A percentile compares a stretch with the other conserved stretches of the same genome.
phyloP scores from a whole-genome alignment of 2,797 vertebrate genomes.

The Hoplostethus mediterraneus region DNA sequence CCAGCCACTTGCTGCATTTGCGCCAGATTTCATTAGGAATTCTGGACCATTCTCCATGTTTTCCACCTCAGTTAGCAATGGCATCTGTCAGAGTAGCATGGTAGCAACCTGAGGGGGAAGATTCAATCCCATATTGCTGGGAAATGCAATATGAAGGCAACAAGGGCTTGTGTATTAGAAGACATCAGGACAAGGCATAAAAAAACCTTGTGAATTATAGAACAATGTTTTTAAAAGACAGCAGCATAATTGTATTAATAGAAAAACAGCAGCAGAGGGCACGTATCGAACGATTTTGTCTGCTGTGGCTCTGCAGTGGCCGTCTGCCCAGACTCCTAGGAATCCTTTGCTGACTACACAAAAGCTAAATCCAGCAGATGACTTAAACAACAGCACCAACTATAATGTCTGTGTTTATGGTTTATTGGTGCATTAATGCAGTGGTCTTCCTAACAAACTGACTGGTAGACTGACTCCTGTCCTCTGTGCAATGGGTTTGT shows the following conservation, averaged over 20 bases:
- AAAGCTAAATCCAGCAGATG: slow-evolving; percentile 20
- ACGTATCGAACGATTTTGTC: slow-evolving; percentile 20
- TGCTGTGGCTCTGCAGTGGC: slow-evolving; percentile 37
- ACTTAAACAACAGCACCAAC: slow-evolving; percentile 25
- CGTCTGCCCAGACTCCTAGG: slow-evolving; percentile 20
- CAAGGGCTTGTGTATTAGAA: slow-evolving; percentile 21
- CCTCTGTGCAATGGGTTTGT: slow-evolving; percentile 1
- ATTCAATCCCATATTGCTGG: slow-evolving; percentile 39
- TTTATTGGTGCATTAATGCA: slow-evolving; percentile 40
- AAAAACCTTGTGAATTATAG: slow-evolving; percentile 56
- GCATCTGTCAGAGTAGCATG: slow-evolving; percentile 48
- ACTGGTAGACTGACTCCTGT: not conserved
- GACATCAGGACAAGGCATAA: slow-evolving; percentile 26
- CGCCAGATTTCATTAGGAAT: slow-evolving; percentile 73
- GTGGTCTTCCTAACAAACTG: not conserved
- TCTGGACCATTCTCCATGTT: slow-evolving; percentile 58
- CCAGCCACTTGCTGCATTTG: slow-evolving; percentile 67
- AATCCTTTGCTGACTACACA: slow-evolving; percentile 14
- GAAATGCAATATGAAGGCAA: slow-evolving; percentile 30
- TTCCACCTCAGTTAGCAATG: slow-evolving; percentile 53
- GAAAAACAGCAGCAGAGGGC: slow-evolving; percentile 30
- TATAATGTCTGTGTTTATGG: slow-evolving; percentile 26
- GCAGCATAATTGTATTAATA: slow-evolving; percentile 50
- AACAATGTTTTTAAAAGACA: slow-evolving; percentile 52
- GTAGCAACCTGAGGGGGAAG: slow-evolving; percentile 41